These are phyloP conservation scores for Mastacembelus armatus DNA, from an alignment of 2,797 vertebrate genomes.

Conservation along the genomic window DNA sequence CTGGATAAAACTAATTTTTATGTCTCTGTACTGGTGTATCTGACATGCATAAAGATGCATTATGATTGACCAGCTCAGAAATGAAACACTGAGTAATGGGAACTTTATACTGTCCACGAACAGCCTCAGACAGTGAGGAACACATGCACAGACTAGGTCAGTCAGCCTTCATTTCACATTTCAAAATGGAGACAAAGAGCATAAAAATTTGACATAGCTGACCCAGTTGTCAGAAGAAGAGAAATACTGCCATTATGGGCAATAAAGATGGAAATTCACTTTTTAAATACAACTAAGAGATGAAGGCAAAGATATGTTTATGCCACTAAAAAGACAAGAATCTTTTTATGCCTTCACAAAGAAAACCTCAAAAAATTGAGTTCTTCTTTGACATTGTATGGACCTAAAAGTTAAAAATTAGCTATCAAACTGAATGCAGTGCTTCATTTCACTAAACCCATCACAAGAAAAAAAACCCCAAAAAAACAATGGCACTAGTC, in stretches of 20 bases:
- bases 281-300: not conserved
- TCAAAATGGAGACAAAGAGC: slow-evolving; percentile 1
- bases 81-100: slow-evolving; percentile 20
- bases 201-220: slow-evolving; percentile 3
- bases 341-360: slow-evolving; percentile 3
- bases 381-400: slow-evolving; percentile 8
- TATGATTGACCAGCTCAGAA: slow-evolving; percentile 31
- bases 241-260: slow-evolving; percentile 9
- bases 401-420: slow-evolving; percentile 15
- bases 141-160: not conserved
- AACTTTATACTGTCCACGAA: slow-evolving; percentile 5
- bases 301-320: slow-evolving; percentile 16
- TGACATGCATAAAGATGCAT: slow-evolving; percentile 35
- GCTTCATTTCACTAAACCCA: slow-evolving; percentile 13
- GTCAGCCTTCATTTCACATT: slow-evolving; percentile 4
- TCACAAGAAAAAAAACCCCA: no score
- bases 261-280: not conserved
- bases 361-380: slow-evolving; percentile 8
- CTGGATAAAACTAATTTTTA: slow-evolving; percentile 25
- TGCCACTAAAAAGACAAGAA: slow-evolving; percentile 7
- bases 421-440: slow-evolving; percentile 6
- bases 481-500: slow-evolving; percentile 1
- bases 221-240: not conserved
- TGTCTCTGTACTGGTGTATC: slow-evolving; percentile 9
- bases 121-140: slow-evolving; percentile 1